phyloP scores from a whole-genome alignment of 2,888 invertebrate species.

The Masnerella sp. region DNA sequence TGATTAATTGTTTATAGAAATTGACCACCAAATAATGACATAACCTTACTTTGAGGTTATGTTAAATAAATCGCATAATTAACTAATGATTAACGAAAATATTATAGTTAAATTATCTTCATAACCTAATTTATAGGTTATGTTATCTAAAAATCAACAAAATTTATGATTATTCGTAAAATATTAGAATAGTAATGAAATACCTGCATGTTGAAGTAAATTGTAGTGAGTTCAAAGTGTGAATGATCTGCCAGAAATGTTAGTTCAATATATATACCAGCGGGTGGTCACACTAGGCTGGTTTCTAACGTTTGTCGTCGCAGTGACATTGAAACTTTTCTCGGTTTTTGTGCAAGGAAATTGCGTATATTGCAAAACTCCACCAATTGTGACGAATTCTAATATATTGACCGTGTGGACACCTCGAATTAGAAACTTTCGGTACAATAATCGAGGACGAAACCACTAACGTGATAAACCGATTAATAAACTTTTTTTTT shows the following conservation, averaged over 20 bases:
- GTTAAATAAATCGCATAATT: no score
- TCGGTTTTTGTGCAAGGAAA: slow-evolving; percentile 40
- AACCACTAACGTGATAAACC: no score
- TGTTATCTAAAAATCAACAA: no score
- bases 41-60: no score
- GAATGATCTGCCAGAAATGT: slow-evolving; percentile 42
- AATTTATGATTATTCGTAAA: no score
- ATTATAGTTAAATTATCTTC: no score
- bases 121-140: no score
- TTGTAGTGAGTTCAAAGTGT: slow-evolving; percentile 23
- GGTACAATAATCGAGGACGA: no score
- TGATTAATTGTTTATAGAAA: no score
- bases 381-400: slow-evolving; percentile 30
- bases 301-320: slow-evolving; percentile 36
- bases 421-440: slow-evolving; percentile 43
- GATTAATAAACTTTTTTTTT: no score
- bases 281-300: slow-evolving; percentile 50
- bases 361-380: slow-evolving; percentile 45
- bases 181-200: neutral
- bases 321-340: slow-evolving; percentile 56
- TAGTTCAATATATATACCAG: slow-evolving; percentile 51
- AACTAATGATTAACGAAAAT: no score
- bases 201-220: slow-evolving; percentile 47
- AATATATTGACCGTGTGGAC: slow-evolving; percentile 16
- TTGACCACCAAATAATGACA: no score